Evolutionary conservation across 2,113 vertebrate species (phyloP), one percentile per base, ranked within the genome.

Genomic region (Lamprotornis superbus): DNA sequence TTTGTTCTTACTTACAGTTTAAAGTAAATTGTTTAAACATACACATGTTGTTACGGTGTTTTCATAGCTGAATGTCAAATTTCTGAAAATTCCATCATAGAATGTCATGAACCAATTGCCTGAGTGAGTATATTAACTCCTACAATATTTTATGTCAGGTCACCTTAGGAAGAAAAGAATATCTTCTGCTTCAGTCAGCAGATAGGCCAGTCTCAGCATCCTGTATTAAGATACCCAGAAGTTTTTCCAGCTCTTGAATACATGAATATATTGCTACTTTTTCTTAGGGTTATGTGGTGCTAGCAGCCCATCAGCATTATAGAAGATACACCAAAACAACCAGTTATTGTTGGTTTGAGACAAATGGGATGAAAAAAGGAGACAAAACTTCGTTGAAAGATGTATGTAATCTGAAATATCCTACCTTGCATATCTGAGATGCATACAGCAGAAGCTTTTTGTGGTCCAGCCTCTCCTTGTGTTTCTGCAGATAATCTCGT

Each of bases 391-490:
- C 0, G 0, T 9, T 67, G 33, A 81, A 89, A 90, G 73, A 37
- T 19, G 11, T 6, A 7, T 16, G 7, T 57, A 10, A 46, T 18
- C 42, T 81, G 28, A 35, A 79, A 56, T 49, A 22, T 85, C 83
- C 69, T 98, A 99, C 99, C 99, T 99, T 99, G 98, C 99, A 99
- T 94, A 99, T 99, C 96, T 99, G 99, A 67, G 98, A 98, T 1
- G 99, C 98, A 56, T 99, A 99, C 49, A 98, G 98, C 55, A 99
- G 97, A 89, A 99, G 98, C 84, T 99, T 99, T 96, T 98, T 99
- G 97, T 98, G 98, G 90, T 99, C 99, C 83, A 99, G 98, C 68
- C 98, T 98, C 20, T 99, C 98, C 76, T 98, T 99, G 97, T 99
- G 98, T 92, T 99, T 99, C 83, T 98, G 98, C 56, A 99, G 98